A percentile compares a stretch with the other conserved stretches of the same genome.
phyloP scores from a whole-genome alignment of 2,888 invertebrate species.

The Nyleta sp. region DNA sequence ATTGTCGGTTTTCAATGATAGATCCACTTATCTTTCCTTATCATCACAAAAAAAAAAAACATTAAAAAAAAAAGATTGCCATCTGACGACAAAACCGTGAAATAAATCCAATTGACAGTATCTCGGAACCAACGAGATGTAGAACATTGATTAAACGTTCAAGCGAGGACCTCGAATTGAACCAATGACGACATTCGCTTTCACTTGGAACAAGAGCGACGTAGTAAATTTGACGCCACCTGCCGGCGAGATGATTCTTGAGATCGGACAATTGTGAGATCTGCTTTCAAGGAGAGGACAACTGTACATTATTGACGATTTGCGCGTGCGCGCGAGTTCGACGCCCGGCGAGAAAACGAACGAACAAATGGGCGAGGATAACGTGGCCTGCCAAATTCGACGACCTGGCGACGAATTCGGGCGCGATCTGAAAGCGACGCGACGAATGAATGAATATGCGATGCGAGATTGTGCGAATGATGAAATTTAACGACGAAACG shows the following conservation, averaged over 20 bases:
- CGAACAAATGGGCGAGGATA: slow-evolving; percentile 23
- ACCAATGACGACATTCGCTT: no score
- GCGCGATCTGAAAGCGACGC: slow-evolving; percentile 28
- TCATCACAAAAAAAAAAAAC: background rate
- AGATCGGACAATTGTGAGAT: slow-evolving; percentile 44
- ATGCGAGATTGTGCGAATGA: slow-evolving; percentile 27
- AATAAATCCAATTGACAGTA: no score
- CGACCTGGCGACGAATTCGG: slow-evolving; percentile 38
- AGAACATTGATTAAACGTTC: no score
- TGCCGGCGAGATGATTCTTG: background rate
- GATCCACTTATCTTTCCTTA: background rate
- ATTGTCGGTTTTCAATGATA: slow-evolving; percentile 37
- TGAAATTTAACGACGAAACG: slow-evolving; percentile 15
- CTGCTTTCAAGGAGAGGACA: slow-evolving; percentile 40
- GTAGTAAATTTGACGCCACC: background rate
- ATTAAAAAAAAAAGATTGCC: no score
- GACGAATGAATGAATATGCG: slow-evolving; percentile 41
- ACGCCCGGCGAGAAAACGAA: slow-evolving; percentile 19
- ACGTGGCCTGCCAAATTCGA: slow-evolving; percentile 44
- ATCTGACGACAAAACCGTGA: no score
- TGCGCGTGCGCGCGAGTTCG: slow-evolving; percentile 28
- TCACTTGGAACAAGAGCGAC: background rate
- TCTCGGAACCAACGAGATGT: no score
- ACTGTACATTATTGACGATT: slow-evolving; percentile 53
- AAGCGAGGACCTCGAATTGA: no score